These are phyloP conservation scores for Chouioia cunea DNA, from an alignment of 2,888 invertebrate genomes.

Conservation along the genomic window DNA sequence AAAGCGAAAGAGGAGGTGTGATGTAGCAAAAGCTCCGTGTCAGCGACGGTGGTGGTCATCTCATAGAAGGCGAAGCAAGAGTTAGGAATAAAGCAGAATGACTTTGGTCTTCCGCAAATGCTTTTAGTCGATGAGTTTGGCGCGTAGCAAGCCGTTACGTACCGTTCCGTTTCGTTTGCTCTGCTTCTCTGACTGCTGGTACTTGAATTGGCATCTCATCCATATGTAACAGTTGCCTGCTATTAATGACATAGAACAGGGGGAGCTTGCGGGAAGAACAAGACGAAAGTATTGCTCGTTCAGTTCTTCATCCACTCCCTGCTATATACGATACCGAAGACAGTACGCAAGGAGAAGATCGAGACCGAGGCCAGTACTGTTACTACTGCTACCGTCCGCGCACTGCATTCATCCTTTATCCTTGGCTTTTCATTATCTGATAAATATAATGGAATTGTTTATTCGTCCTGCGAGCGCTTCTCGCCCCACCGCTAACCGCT, in stretches of 20 bases:
- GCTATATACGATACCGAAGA: neutral
- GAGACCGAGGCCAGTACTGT: too few species aligned
- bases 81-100: slow-evolving; percentile 55
- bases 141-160: slow-evolving; percentile 55
- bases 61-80: slow-evolving; percentile 2
- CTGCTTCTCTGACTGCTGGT: slow-evolving; percentile 44
- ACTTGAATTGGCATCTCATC: slow-evolving; percentile 57
- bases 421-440: slow-evolving; percentile 64
- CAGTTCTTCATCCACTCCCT: slow-evolving; percentile 57
- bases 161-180: slow-evolving; percentile 60
- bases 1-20: too few species aligned
- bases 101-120: slow-evolving; percentile 63
- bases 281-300: slow-evolving; percentile 50
- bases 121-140: slow-evolving; percentile 68
- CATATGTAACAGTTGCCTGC: slow-evolving; percentile 69
- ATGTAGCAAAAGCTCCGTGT: too few species aligned
- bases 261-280: slow-evolving; percentile 47
- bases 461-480: slow-evolving; percentile 49
- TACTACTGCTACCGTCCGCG: slow-evolving; percentile 21
- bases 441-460: slow-evolving; percentile 65
- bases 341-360: too few species aligned
- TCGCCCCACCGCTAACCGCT: slow-evolving; percentile 27
- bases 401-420: slow-evolving; percentile 57
- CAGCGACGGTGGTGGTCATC: too few species aligned
- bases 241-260: slow-evolving; percentile 64